Base-by-base conservation (phyloP, 2,113 vertebrate genomes). In the Petrocephalus microphthalmus region DNA sequence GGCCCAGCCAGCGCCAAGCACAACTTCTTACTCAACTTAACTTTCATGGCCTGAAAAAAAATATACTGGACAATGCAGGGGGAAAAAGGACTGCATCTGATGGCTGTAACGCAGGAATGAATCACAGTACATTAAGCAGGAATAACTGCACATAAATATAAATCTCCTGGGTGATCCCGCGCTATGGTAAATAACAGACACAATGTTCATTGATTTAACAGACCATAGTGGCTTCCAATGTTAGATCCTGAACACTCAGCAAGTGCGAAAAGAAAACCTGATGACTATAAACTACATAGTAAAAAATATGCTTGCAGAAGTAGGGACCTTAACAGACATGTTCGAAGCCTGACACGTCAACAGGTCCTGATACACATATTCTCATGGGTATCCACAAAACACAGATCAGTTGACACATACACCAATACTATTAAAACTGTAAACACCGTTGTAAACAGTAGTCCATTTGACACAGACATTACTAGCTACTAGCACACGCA, bases 11-110 rank as follows among this genome's bases (percentile, higher is more conserved):
- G n/a, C 51, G 86, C 87, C 87, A 74, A 87, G 6, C n/a, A 87
- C 25, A 87, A 81, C 47, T 53, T 49, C 64, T 20, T 6, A 33
- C 19, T 87, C 67, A 87, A 54, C 67, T 19, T 64, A 29, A 52
- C 37, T 81, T 87, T 51, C 29, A 53, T 13, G 87, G 67, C 51
- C 52, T 42, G 17, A 85, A 25, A 53, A 53, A 19, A 53, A 53
- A 84, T 47, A 85, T 71, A n/a, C 45, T 45, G 86, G 89, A 85
- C 78, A 54, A 71, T 67, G 87, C 10, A 47, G 6, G n/a, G n/a
- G n/a, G 60, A 67, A 67, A 67, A 49, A n/a, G 37, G 49, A 10
- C 45, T 2, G 0, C 0, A n/a, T 49, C 37, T 83, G 22, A 83
- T 83, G 10, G 33, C 29, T 29, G 33, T 42, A 78, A 42, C 33